Evolutionary conservation across 2,888 invertebrate species (phyloP), one percentile per base, ranked within the genome.

Genomic region (Junonia oenone): DNA sequence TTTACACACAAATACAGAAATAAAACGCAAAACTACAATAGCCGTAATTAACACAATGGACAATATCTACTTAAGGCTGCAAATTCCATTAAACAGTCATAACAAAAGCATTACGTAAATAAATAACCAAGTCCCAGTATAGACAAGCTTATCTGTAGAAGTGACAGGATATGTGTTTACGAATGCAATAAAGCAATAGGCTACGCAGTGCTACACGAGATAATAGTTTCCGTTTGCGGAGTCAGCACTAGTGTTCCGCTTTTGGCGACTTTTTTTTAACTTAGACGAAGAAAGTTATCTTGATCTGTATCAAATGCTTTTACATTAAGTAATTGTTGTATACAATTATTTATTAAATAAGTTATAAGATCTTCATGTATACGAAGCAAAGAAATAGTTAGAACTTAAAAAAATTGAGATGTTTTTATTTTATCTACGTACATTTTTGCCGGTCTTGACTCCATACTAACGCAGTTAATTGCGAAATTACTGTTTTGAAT

Each of bases 121-220:
- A 50, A 50, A 43, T 43, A 43, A 43, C 29, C 6, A 6, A 27
- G 29, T 15, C 33, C 26, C 6, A 26, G 17, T 33, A 29, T 19
- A 33, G 26, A 45, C 19, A 43, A 14, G 43, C 38, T 53, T 53
- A 53, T 47, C 47, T 38, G 11, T 26, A 13, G 38, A 45, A 19
- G 22, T 43, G 50, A 19, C 50, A 37, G 45, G 50, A 55, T 31
- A 27, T 55, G n/a, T 55, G 29, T 50, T 37, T 50, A 45, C 14
- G 26, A 49, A 37, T 19, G 35, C 45, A 55, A 50, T 49, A 55
- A 49, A 49, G 47, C 14, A 54, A 17, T 43, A 43, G 22, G n/a
- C n/a, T 40, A 40, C 40, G 19, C 11, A 38, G 26, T n/a, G 22
- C 26, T 8, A 13, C 0, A 43, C 14, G 14, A 43, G 43, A 48